Percentiles rank a stretch among this genome's conserved stretches.
phyloP scores from a whole-genome alignment of 2,888 invertebrate species.

The Acrocyrtus sp. region DNA sequence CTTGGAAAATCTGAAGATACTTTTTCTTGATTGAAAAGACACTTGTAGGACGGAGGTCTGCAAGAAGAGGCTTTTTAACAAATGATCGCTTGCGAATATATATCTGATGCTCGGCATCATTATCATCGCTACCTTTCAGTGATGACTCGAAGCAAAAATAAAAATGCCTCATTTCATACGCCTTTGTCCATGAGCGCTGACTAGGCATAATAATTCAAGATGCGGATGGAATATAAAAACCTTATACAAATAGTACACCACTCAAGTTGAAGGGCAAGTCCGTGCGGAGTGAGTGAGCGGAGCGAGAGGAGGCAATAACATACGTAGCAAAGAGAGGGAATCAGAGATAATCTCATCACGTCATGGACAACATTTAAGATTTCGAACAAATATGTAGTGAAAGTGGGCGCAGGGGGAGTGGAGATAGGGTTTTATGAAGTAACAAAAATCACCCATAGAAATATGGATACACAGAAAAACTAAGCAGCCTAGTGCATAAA shows the following conservation, averaged over 20 bases:
- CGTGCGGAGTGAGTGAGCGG: conserved; percentile 2
- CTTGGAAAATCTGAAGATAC: too few relatives aligned
- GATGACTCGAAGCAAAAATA: not conserved
- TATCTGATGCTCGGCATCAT: too few relatives aligned
- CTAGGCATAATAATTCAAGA: conserved; percentile 17
- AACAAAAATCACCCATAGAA: conserved; percentile 8
- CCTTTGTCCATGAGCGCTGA: conserved; percentile 3
- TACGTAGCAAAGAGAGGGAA: conserved; percentile 8
- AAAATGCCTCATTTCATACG: not conserved
- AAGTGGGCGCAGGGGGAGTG: conserved; percentile 1
- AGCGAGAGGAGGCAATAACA: not conserved
- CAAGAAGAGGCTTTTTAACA: too few relatives aligned
- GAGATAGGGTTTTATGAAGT: too few relatives aligned
- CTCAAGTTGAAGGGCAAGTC: conserved; percentile 30
- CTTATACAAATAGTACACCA: not conserved
- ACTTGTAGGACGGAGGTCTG: too few relatives aligned
- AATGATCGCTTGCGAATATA: not conserved
- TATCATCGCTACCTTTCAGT: not conserved
- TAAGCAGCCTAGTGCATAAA: conserved; percentile 9
- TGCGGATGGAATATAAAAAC: not conserved
- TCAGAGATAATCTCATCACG: conserved; percentile 36
- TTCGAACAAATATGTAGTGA: conserved; percentile 28
- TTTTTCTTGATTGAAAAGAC: too few relatives aligned
- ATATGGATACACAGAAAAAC: not conserved
- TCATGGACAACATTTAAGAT: conserved; percentile 14